Percentiles rank a stretch among this genome's conserved stretches.
Conservation (phyloP, 2,888 invertebrate genomes). For the Hypsopygia costalis region DNA sequence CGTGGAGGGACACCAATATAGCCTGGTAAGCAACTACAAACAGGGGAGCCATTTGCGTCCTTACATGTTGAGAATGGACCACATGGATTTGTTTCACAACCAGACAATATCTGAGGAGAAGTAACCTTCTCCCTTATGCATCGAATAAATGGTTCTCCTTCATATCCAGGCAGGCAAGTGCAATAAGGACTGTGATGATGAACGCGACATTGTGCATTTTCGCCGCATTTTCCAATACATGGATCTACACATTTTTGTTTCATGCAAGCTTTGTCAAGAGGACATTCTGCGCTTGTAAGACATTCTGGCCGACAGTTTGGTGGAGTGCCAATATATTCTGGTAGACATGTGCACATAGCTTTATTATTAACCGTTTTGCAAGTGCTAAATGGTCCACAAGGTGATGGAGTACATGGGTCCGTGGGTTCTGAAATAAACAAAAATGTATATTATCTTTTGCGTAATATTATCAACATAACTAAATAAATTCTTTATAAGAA, state of each 20-base stretch:
- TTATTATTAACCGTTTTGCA: slow-evolving; percentile 83
- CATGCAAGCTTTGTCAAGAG: slow-evolving; percentile 87
- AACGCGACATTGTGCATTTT: slow-evolving; percentile 85
- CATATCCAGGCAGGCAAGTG: slow-evolving; percentile 85
- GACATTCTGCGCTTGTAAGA: slow-evolving; percentile 88
- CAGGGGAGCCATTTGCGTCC: slow-evolving; percentile 71
- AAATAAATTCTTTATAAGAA: too few species aligned
- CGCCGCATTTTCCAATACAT: slow-evolving; percentile 87
- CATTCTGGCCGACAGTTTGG: slow-evolving; percentile 90
- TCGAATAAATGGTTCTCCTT: slow-evolving; percentile 86
- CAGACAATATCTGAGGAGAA: slow-evolving; percentile 70
- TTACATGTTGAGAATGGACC: slow-evolving; percentile 84
- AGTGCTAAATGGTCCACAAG: slow-evolving; percentile 89
- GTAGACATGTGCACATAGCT: slow-evolving; percentile 85
- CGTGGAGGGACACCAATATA: slow-evolving; percentile 85
- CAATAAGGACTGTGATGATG: slow-evolving; percentile 86
- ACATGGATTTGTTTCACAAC: slow-evolving; percentile 85
- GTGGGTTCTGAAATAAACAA: slow-evolving; percentile 48
- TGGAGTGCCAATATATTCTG: slow-evolving; percentile 86
- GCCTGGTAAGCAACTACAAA: slow-evolving; percentile 82
- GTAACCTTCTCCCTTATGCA: slow-evolving; percentile 70
- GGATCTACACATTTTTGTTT: slow-evolving; percentile 89
- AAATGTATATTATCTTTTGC: slow-evolving; percentile 3
- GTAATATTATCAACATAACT: too few species aligned
- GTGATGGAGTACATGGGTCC: slow-evolving; percentile 87